These are phyloP conservation scores for Trachelus troglodyta DNA, from an alignment of 2,888 invertebrate species.

Conservation along the genomic window DNA sequence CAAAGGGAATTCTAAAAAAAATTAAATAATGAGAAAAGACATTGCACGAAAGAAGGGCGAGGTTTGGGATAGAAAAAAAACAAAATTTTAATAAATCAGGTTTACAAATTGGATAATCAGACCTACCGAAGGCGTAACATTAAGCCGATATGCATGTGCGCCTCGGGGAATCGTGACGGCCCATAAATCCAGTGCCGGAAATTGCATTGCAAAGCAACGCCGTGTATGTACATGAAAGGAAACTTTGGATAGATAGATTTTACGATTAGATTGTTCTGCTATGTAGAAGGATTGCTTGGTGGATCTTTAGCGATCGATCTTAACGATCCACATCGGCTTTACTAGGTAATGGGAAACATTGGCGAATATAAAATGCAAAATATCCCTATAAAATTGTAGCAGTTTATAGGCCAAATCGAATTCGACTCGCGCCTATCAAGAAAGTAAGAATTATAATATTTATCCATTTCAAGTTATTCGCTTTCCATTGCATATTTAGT, in stretches of 20 bases:
- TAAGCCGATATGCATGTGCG: not conserved
- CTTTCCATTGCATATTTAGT: not conserved
- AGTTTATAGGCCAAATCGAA: not conserved
- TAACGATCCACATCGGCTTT: not conserved
- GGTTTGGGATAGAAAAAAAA: not conserved
- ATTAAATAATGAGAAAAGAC: not conserved
- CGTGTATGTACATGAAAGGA: not conserved
- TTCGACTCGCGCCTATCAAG: not conserved
- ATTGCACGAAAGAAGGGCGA: not conserved
- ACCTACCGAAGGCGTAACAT: not conserved
- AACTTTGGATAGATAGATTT: not conserved
- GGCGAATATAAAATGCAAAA: not conserved
- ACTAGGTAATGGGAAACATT: not conserved
- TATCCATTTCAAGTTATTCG: not conserved
- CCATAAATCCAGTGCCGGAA: conserved; percentile 1
- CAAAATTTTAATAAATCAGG: not conserved
- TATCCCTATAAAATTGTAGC: not conserved
- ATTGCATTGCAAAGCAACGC: not conserved
- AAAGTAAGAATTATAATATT: not conserved
- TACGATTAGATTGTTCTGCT: not conserved
- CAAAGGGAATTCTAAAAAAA: not conserved
- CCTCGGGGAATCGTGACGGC: not conserved
- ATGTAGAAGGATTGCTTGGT: not conserved
- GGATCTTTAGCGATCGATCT: not conserved
- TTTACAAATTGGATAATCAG: not conserved